Evolutionary conservation across 2,888 invertebrate species (phyloP).

Genomic region (Pachydiplax longipennis): DNA sequence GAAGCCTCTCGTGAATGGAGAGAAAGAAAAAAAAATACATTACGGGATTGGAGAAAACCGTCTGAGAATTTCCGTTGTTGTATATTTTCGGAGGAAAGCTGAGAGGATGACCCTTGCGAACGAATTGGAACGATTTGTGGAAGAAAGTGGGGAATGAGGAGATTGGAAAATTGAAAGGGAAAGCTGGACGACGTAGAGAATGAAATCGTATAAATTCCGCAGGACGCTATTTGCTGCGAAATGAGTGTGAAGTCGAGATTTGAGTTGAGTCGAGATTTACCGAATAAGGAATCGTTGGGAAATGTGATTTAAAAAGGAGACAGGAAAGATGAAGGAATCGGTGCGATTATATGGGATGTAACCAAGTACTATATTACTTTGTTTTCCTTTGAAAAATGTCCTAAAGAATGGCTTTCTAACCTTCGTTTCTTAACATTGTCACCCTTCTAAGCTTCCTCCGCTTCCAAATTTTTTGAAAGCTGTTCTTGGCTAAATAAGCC

Average conservation of each 20-base stretch:
- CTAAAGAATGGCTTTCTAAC: no score
- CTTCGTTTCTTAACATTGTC: no score
- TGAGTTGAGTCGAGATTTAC: no score
- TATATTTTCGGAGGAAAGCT: neutral
- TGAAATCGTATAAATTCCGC: neutral
- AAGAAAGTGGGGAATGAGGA: neutral
- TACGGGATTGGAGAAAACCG: neutral
- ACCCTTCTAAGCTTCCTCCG: no score
- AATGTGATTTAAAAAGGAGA: neutral
- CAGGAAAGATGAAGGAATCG: neutral
- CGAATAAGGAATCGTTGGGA: neutral
- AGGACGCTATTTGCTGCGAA: neutral
- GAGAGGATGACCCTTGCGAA: neutral
- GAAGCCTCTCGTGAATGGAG: neutral
- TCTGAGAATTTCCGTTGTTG: neutral
- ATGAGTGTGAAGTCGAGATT: neutral
- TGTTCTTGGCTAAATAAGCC: no score
- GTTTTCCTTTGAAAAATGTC: no score
- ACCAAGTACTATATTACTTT: neutral
- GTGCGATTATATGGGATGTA: neutral
- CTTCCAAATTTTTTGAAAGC: no score
- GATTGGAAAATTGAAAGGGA: neutral
- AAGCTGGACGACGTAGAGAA: neutral
- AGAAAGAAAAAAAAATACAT: neutral
- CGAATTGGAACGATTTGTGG: neutral